Evolutionary conservation across 2,113 vertebrate species (phyloP).

Genomic region (Percina caprodes): DNA sequence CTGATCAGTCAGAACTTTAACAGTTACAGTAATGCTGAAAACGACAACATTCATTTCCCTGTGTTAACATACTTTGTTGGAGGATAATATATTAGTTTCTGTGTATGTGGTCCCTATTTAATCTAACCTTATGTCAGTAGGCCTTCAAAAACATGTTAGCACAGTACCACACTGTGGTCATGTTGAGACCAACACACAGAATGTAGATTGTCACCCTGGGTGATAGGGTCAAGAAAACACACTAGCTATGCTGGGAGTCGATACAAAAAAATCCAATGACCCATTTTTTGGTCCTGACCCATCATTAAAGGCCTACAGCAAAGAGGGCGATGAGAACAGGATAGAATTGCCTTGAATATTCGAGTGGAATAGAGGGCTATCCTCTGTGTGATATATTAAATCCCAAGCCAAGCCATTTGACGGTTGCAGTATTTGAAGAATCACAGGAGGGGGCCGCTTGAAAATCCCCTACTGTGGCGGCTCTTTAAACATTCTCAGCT

Average conservation of each 20-base stretch:
- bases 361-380: slow-evolving; percentile 57
- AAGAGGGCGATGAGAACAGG: slow-evolving; percentile 40
- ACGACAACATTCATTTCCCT: not conserved
- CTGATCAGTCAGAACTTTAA: too few relatives aligned
- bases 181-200: not conserved
- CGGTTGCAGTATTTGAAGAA: slow-evolving; percentile 72
- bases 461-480: slow-evolving; percentile 72
- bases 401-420: slow-evolving; percentile 75
- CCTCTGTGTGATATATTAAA: slow-evolving; percentile 65
- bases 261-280: slow-evolving; percentile 24
- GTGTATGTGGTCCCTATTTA: not conserved
- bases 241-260: slow-evolving; percentile 14
- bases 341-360: slow-evolving; percentile 59
- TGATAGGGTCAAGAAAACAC: not conserved
- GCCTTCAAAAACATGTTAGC: not conserved
- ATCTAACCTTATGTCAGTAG: not conserved
- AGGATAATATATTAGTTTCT: not conserved
- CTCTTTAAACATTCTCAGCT: slow-evolving; percentile 75
- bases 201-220: not conserved
- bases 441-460: slow-evolving; percentile 74
- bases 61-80: not conserved
- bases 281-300: slow-evolving; percentile 45
- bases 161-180: not conserved
- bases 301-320: slow-evolving; percentile 56
- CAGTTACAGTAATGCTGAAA: too few relatives aligned